Evolutionary conservation across 2,888 invertebrate genomes (phyloP).

Genomic region (Bibio marci): DNA sequence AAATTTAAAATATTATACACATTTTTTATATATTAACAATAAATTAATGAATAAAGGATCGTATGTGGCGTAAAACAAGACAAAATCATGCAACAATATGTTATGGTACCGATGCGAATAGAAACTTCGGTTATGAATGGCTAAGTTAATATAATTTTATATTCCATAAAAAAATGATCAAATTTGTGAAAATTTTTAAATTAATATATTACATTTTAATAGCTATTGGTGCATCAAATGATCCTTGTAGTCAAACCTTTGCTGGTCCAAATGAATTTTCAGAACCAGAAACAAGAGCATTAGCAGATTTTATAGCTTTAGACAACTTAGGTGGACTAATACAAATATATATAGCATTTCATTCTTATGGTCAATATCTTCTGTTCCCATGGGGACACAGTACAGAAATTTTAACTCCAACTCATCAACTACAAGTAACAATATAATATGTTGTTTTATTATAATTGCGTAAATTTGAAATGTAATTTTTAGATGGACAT

Average conservation of each 20-base stretch:
- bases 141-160: conserved; percentile 9
- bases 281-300: conserved; percentile 33
- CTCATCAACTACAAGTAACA: conserved; percentile 23
- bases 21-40: neutral
- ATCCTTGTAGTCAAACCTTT: conserved; percentile 29
- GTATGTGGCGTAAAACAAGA: conserved; percentile 51
- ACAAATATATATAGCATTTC: conserved; percentile 39
- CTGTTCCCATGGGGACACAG: conserved; percentile 41
- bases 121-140: conserved; percentile 26
- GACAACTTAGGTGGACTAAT: conserved; percentile 26
- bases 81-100: conserved; percentile 27
- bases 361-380: conserved; percentile 44
- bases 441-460: no score
- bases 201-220: conserved; percentile 18
- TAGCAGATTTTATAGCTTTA: conserved; percentile 31
- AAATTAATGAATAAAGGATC: conserved; percentile 27
- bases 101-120: conserved; percentile 22
- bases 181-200: conserved; percentile 5
- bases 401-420: conserved; percentile 25
- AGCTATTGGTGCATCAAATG: conserved; percentile 30
- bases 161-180: no score
- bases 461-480: no score
- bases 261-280: conserved; percentile 37
- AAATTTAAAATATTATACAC: neutral
- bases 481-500: conserved; percentile 14